phyloP scores from a whole-genome alignment of 2,888 invertebrate species.

The Nomada fucata region DNA sequence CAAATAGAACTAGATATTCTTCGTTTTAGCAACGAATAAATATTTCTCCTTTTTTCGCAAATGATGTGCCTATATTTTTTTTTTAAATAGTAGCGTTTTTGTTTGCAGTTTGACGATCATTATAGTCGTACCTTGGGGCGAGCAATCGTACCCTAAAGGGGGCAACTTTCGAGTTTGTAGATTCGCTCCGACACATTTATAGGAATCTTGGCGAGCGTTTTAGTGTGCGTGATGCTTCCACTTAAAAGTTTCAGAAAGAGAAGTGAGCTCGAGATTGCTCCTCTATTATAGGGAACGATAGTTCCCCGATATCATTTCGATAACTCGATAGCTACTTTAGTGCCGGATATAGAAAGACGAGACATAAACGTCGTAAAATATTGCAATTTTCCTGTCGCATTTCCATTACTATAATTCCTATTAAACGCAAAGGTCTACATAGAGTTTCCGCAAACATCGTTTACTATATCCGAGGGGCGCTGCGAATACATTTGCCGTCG shows the following conservation, averaged over 20 bases:
- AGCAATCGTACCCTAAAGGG: not conserved
- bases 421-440: not conserved
- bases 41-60: too few species aligned
- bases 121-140: not conserved
- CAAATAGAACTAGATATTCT: too few species aligned
- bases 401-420: not conserved
- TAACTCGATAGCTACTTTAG: not conserved
- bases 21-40: too few species aligned
- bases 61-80: too few species aligned
- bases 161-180: slow-evolving; percentile 5
- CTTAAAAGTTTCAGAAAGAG: slow-evolving; percentile 8
- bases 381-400: not conserved
- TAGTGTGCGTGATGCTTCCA: not conserved
- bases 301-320: slow-evolving; percentile 5
- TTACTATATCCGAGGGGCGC: too few species aligned
- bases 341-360: not conserved
- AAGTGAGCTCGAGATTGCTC: not conserved
- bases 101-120: not conserved
- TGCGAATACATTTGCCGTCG: too few species aligned
- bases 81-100: not conserved
- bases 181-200: slow-evolving; percentile 8
- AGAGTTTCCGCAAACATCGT: too few species aligned
- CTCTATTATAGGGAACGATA: not conserved
- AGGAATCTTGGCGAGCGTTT: not conserved
- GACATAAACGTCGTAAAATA: not conserved